These are phyloP conservation scores for Acanthopleura granulata DNA, from an alignment of 2,888 invertebrate genomes.

Conservation along the genomic window DNA sequence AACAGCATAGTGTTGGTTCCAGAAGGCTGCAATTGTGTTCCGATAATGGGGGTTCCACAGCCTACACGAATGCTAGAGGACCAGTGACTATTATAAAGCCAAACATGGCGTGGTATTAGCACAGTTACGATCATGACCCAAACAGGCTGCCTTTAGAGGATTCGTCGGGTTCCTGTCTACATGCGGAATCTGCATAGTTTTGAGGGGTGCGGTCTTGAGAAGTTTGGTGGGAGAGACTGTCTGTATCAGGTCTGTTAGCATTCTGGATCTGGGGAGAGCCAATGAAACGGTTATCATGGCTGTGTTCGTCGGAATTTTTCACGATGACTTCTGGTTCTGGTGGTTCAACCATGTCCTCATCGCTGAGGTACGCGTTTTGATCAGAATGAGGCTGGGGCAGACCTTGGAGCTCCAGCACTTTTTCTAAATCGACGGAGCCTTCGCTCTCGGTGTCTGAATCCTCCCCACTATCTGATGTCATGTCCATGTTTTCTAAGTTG, in stretches of 20 bases:
- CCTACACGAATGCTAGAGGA: too few species aligned
- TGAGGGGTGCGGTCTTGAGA: background rate
- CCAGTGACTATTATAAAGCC: too few species aligned
- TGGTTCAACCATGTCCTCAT: background rate
- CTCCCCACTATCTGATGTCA: background rate
- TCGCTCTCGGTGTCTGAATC: constrained; percentile 20
- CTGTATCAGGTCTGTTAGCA: background rate
- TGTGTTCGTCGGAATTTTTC: background rate
- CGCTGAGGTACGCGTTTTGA: constrained; percentile 7
- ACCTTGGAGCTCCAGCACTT: constrained; percentile 8
- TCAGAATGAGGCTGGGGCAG: background rate
- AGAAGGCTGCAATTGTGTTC: too few species aligned
- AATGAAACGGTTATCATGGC: background rate
- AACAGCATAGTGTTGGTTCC: too few species aligned
- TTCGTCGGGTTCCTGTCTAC: background rate
- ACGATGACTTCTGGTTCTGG: background rate
- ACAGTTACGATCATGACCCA: background rate
- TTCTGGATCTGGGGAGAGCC: background rate
- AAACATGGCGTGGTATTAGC: too few species aligned
- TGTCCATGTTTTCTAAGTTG: background rate
- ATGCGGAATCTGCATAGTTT: background rate
- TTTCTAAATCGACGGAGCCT: constrained; percentile 19
- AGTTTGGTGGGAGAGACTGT: background rate
- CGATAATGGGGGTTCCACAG: too few species aligned
- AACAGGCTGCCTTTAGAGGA: background rate